Evolutionary conservation across 2,113 vertebrate species (phyloP).

Genomic region (Calyptomena viridis): DNA sequence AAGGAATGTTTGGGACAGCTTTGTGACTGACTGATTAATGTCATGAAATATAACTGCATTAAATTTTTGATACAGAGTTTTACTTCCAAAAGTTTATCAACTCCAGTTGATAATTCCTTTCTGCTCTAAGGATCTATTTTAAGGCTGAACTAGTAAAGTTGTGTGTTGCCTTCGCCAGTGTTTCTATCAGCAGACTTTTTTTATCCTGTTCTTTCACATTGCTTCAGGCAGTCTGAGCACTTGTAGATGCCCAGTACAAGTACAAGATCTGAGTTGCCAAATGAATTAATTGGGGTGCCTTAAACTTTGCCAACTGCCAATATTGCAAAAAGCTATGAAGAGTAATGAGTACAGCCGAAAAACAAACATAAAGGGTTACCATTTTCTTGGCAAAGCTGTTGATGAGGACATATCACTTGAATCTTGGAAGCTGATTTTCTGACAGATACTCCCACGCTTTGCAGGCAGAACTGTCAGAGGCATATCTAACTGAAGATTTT

Average conservation of each 20-base stretch:
- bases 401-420: neutral
- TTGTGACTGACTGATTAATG: neutral
- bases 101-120: neutral
- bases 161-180: neutral
- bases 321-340: neutral
- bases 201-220: neutral
- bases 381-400: neutral
- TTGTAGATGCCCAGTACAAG: neutral
- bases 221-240: neutral
- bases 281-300: neutral
- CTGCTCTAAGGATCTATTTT: neutral
- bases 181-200: conserved; percentile 10
- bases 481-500: neutral
- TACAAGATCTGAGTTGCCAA: neutral
- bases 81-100: neutral
- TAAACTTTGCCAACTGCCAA: neutral
- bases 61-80: neutral
- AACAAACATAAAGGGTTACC: neutral
- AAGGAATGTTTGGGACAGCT: neutral
- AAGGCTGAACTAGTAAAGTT: neutral
- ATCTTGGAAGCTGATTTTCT: conserved; percentile 18
- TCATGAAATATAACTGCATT: neutral
- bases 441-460: neutral
- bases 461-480: neutral
- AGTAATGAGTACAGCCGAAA: neutral